Evolutionary conservation across 2,113 vertebrate species (phyloP).

Genomic region (Prionailurus bengalensis): DNA sequence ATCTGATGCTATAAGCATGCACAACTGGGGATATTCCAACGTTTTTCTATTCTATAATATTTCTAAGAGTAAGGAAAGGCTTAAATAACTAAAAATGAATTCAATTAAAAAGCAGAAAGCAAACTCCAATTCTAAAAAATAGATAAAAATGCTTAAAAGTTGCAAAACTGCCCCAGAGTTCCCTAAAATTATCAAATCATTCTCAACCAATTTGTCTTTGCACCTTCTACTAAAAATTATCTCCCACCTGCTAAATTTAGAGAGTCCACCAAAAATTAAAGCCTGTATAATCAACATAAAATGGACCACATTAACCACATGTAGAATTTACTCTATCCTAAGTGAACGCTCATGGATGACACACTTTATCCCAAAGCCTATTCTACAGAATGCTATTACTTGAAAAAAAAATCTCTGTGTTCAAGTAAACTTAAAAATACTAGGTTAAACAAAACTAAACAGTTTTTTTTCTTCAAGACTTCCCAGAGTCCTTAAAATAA

Average conservation of each 20-base stretch:
- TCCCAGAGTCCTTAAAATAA: conserved; percentile 31
- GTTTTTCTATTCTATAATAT: conserved; percentile 27
- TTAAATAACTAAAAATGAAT: conserved; percentile 38
- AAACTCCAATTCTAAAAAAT: conserved; percentile 43
- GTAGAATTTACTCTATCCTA: background rate
- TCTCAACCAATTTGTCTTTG: conserved; percentile 51
- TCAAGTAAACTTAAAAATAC: conserved; percentile 49
- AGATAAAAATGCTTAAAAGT: conserved; percentile 37
- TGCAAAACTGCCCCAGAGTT: background rate
- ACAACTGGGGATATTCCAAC: background rate
- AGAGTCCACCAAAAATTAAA: conserved; percentile 43
- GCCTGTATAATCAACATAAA: background rate
- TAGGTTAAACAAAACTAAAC: conserved; percentile 46
- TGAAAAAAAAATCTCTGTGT: background rate
- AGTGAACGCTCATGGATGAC: background rate
- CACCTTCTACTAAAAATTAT: conserved; percentile 50
- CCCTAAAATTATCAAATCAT: conserved; percentile 58
- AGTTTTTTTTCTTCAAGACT: conserved; percentile 7
- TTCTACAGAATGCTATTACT: background rate
- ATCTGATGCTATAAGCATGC: background rate
- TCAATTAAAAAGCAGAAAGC: conserved; percentile 21
- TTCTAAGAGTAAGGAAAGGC: background rate
- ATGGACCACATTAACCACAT: background rate
- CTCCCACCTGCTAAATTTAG: background rate
- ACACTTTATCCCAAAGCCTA: conserved; percentile 6